phyloP scores from a whole-genome alignment of 2,888 invertebrate species.

The Cryptocephalus primarius region DNA sequence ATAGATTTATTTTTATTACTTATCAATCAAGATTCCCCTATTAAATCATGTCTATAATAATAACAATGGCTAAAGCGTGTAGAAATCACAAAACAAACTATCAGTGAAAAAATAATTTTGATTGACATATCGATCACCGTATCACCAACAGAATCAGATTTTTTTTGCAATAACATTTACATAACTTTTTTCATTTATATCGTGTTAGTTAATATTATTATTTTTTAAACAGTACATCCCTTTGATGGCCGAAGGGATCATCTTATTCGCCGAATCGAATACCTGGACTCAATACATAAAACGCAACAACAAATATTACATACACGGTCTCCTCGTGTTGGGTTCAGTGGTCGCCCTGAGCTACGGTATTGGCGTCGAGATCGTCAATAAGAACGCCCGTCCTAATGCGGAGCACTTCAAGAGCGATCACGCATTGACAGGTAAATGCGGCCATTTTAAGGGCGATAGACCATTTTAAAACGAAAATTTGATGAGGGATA shows the following conservation, averaged over 20 bases:
- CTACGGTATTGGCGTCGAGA: conserved; percentile 19
- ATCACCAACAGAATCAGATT: neutral
- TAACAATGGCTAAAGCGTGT: too few relatives aligned
- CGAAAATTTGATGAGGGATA: too few relatives aligned
- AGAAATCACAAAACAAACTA: too few relatives aligned
- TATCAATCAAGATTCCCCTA: too few relatives aligned
- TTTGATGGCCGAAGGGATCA: conserved; percentile 24
- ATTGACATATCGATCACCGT: neutral
- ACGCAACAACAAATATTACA: conserved; percentile 17
- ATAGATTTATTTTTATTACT: too few relatives aligned
- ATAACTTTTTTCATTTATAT: too few relatives aligned
- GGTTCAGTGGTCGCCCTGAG: conserved; percentile 16
- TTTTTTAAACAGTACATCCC: conserved; percentile 19
- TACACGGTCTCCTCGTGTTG: conserved; percentile 19
- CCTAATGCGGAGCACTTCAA: conserved; percentile 14
- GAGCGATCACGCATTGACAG: conserved; percentile 8
- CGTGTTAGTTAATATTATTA: too few relatives aligned
- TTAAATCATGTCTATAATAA: too few relatives aligned
- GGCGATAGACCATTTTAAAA: too few relatives aligned
- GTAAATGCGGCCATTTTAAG: conserved; percentile 1
- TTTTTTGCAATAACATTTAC: too few relatives aligned
- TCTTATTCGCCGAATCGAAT: conserved; percentile 22
- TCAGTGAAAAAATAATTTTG: too few relatives aligned
- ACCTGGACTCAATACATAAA: conserved; percentile 18
- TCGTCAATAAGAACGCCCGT: neutral